Evolutionary conservation across 2,888 invertebrate species (phyloP).

Genomic region (Tubulanus polymorphus): DNA sequence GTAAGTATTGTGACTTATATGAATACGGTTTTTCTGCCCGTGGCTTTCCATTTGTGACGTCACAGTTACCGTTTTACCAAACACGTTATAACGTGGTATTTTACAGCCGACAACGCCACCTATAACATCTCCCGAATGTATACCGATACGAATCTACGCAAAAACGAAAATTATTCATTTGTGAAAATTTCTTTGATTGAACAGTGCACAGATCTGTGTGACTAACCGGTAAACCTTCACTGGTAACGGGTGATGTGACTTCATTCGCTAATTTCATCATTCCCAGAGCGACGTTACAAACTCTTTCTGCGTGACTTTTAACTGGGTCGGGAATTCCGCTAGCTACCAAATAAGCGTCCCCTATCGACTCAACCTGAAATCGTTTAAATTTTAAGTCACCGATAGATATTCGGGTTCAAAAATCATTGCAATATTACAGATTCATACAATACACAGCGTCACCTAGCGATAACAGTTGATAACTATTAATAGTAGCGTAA

Average conservation of each 20-base stretch:
- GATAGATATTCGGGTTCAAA: no score
- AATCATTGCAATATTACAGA: no score
- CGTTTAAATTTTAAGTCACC: no score
- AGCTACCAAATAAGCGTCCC: slow-evolving; percentile 42
- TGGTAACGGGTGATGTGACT: slow-evolving; percentile 30
- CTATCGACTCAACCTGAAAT: slow-evolving; percentile 35
- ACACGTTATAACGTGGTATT: slow-evolving; percentile 35
- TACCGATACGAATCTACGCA: slow-evolving; percentile 34
- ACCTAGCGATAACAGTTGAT: no score
- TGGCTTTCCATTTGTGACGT: slow-evolving; percentile 44
- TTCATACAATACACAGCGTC: no score
- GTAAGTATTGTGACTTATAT: slow-evolving; percentile 28
- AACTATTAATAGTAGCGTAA: no score
- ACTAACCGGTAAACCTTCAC: not conserved
- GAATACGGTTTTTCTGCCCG: slow-evolving; percentile 31
- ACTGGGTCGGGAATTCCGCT: slow-evolving; percentile 33
- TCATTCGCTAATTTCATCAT: slow-evolving; percentile 29
- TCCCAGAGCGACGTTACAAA: slow-evolving; percentile 40
- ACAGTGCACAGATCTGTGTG: not conserved
- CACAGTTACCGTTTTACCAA: slow-evolving; percentile 39
- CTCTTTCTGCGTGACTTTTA: slow-evolving; percentile 29
- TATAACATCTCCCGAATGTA: slow-evolving; percentile 33
- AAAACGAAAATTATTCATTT: not conserved
- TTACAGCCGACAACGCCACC: slow-evolving; percentile 33
- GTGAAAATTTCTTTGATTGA: not conserved